phyloP scores from a whole-genome alignment of 2,113 vertebrate species.

The Myrmecobius fasciatus region DNA sequence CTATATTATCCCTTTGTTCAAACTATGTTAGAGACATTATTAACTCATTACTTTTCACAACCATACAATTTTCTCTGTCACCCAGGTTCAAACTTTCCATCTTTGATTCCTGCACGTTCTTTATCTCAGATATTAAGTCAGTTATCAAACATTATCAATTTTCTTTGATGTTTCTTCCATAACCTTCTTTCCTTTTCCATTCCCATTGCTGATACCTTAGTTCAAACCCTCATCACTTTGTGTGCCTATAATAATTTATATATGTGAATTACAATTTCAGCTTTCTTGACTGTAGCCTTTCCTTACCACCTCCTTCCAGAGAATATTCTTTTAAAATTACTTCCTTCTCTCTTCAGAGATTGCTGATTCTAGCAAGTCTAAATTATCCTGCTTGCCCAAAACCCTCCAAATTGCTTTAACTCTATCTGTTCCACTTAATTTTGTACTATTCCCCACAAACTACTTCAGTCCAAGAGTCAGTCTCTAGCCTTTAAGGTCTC shows the following conservation, averaged over 20 bases:
- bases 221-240: not conserved
- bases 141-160: not conserved
- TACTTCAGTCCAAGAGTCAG: not conserved
- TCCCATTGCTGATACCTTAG: not conserved
- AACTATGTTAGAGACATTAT: not conserved
- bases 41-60: not conserved
- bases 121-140: not conserved
- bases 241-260: not conserved
- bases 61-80: not conserved
- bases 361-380: not conserved
- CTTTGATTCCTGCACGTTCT: not conserved
- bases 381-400: not conserved
- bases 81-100: not conserved
- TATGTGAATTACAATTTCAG: not conserved
- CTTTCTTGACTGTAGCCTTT: not conserved
- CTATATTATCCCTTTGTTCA: not conserved
- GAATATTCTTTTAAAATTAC: not conserved
- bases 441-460: not conserved
- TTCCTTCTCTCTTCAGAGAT: not conserved
- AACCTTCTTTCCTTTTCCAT: not conserved
- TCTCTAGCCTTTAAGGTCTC: not conserved
- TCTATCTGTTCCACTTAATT: not conserved
- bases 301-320: not conserved
- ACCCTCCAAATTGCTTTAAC: not conserved
- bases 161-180: not conserved